These are phyloP conservation scores for Panagrolaimus sp. DNA, from an alignment of 1,140 invertebrate species.

Conservation along the genomic window DNA sequence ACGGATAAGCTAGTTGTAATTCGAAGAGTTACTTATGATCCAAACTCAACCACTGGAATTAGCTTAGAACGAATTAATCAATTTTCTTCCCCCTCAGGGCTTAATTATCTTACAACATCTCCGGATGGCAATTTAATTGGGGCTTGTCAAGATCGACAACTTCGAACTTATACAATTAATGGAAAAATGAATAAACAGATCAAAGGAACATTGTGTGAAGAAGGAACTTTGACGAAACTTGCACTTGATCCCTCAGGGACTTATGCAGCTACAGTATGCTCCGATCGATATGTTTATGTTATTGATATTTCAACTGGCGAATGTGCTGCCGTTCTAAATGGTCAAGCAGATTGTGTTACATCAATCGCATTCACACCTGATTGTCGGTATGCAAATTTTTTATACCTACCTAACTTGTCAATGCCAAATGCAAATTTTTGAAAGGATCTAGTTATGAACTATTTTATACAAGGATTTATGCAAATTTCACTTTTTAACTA, in stretches of 20 bases:
- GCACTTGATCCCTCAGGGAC: conserved; percentile 62
- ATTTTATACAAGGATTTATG: too few species aligned
- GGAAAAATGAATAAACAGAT: conserved; percentile 41
- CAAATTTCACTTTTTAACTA: too few species aligned
- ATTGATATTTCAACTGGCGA: conserved; percentile 62
- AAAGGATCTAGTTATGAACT: too few species aligned
- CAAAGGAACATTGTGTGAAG: conserved; percentile 50
- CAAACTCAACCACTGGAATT: conserved; percentile 51
- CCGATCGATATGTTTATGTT: conserved; percentile 62
- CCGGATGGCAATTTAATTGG: conserved; percentile 80
- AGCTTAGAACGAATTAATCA: conserved; percentile 71
- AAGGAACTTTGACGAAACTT: conserved; percentile 52
- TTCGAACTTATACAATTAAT: conserved; percentile 80
- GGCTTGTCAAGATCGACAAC: conserved; percentile 89
- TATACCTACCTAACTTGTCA: too few species aligned
- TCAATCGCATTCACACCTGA: conserved; percentile 61
- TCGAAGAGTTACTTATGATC: conserved; percentile 66
- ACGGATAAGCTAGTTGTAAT: conserved; percentile 95
- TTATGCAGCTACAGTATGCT: conserved; percentile 61
- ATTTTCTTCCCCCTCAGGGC: conserved; percentile 81
- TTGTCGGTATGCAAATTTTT: conserved; percentile 34
- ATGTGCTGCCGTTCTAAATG: conserved; percentile 60
- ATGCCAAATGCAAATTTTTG: too few species aligned
- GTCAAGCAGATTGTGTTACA: conserved; percentile 62
- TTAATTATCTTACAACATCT: conserved; percentile 95